phyloP scores from a whole-genome alignment of 1,140 invertebrate genomes.

The Rhysida immarginata region DNA sequence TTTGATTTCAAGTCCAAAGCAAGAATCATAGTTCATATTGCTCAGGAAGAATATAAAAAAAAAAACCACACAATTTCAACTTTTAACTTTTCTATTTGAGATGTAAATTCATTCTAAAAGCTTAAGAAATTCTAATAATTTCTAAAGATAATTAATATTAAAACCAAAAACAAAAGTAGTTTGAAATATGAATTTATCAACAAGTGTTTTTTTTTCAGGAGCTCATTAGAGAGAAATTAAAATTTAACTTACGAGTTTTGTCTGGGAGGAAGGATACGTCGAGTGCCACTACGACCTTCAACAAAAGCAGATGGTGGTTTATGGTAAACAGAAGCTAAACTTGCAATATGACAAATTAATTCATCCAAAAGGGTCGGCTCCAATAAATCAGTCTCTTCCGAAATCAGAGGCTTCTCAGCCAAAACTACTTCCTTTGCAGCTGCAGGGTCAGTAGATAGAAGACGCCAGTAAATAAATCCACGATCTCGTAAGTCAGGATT shows the following conservation, averaged over 20 bases:
- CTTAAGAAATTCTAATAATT: background rate
- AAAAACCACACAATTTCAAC: no score
- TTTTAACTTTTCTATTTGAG: no score
- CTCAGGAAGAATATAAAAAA: no score
- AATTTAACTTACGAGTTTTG: slow-evolving; percentile 17
- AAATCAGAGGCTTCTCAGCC: slow-evolving; percentile 97
- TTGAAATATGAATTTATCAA: background rate
- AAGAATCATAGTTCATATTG: no score
- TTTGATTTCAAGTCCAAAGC: no score
- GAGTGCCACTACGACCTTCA: slow-evolving; percentile 47
- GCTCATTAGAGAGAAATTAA: slow-evolving; percentile 11
- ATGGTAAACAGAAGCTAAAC: slow-evolving; percentile 96
- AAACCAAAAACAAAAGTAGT: background rate
- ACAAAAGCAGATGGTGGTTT: slow-evolving; percentile 98
- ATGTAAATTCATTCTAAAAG: no score
- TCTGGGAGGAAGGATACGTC: slow-evolving; percentile 27
- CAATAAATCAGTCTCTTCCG: slow-evolving; percentile 95
- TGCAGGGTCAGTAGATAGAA: slow-evolving; percentile 95
- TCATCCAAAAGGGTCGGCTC: slow-evolving; percentile 97
- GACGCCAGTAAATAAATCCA: slow-evolving; percentile 98
- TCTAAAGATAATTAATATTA: background rate
- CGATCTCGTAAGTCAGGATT: slow-evolving; percentile 97
- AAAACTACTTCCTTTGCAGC: slow-evolving; percentile 98
- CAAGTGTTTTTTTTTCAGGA: slow-evolving; percentile 16
- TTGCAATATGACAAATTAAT: slow-evolving; percentile 97